A percentile compares a stretch with the other conserved stretches of the same genome.
phyloP scores from a whole-genome alignment of 2,888 invertebrate genomes.

The Caenorhabditis sulstoni region DNA sequence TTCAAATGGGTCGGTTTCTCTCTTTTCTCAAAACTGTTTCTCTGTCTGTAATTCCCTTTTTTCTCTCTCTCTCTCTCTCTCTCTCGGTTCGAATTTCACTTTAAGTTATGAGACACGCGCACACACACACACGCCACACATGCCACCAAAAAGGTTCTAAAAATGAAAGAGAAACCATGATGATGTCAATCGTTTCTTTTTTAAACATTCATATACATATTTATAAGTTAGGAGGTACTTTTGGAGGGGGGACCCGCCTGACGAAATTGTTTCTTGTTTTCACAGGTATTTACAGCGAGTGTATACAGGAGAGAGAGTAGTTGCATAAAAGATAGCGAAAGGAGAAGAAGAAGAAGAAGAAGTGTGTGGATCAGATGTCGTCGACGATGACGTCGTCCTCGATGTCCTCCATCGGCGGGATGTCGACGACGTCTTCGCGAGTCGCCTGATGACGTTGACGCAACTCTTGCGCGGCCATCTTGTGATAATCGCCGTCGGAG shows the following conservation, averaged over 20 bases:
- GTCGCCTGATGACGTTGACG: conserved; percentile 49
- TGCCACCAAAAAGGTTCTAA: conserved; percentile 15
- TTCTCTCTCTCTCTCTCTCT: conserved; percentile 1
- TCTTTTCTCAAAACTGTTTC: background rate
- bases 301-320: too few relatives aligned
- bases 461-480: conserved; percentile 39
- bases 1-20: conserved; percentile 3
- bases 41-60: conserved; percentile 16
- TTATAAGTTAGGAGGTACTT: too few relatives aligned
- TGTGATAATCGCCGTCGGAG: conserved; percentile 55
- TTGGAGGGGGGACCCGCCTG: conserved; percentile 23
- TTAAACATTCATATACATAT: too few relatives aligned
- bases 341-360: too few relatives aligned
- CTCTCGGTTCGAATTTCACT: conserved; percentile 47
- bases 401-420: conserved; percentile 66
- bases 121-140: background rate
- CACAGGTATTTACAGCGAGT: conserved; percentile 35
- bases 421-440: conserved; percentile 60
- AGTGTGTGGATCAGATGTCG: conserved; percentile 27
- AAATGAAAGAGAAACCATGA: conserved; percentile 19
- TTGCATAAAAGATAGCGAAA: too few relatives aligned
- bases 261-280: conserved; percentile 9
- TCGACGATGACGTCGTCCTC: conserved; percentile 71
- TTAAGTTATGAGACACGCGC: conserved; percentile 33
- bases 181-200: background rate